Conservation (phyloP, 2,888 invertebrate genomes). For the Clunio marinus region DNA sequence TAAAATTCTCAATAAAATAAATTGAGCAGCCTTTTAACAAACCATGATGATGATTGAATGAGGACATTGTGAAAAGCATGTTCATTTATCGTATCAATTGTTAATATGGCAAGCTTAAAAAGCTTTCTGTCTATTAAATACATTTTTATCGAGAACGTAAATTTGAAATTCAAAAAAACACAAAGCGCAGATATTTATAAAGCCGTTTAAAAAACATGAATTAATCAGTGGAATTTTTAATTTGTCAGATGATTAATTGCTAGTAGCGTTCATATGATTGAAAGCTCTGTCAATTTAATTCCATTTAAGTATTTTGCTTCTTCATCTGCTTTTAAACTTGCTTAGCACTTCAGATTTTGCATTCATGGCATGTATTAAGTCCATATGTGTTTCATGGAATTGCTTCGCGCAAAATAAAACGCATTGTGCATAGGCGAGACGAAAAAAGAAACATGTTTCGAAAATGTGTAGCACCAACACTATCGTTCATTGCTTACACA, state of each 20-base stretch:
- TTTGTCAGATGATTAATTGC: slow-evolving; percentile 36
- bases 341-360: neutral
- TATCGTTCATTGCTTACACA: neutral
- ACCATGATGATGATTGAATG: too few species aligned
- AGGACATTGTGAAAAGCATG: too few species aligned
- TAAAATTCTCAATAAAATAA: too few species aligned
- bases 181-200: too few species aligned
- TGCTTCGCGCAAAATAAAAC: slow-evolving; percentile 1
- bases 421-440: slow-evolving; percentile 16
- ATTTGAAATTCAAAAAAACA: too few species aligned
- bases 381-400: neutral
- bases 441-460: neutral
- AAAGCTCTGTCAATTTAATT: neutral
- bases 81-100: too few species aligned
- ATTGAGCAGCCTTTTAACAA: too few species aligned
- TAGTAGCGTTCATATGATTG: too few species aligned
- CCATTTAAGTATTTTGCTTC: neutral
- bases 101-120: too few species aligned
- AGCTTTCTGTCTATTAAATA: too few species aligned
- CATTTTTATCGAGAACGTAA: too few species aligned
- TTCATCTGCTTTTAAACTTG: neutral
- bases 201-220: too few species aligned
- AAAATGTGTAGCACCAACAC: slow-evolving; percentile 22
- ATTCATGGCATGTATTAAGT: neutral
- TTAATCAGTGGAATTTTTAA: neutral